Evolutionary conservation across 2,888 invertebrate genomes (phyloP).

Genomic region (Calliphora vomitoria): DNA sequence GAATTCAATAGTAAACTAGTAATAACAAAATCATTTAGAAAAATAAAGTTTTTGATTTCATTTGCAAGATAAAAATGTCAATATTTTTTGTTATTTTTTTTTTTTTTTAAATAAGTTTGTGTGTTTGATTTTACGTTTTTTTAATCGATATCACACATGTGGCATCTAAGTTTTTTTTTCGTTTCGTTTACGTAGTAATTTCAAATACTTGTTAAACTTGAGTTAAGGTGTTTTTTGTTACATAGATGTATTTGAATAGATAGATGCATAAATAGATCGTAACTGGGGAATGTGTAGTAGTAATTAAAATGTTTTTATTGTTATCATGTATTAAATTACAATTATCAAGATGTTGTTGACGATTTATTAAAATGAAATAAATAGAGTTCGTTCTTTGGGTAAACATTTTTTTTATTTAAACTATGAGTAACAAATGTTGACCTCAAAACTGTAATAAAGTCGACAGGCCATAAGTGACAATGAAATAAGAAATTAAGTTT

Average conservation of each 20-base stretch:
- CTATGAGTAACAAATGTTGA: neutral
- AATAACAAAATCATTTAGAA: slow-evolving; percentile 61
- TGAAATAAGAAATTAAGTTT: too few species aligned
- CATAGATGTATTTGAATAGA: neutral
- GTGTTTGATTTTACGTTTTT: slow-evolving; percentile 48
- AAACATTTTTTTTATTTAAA: neutral
- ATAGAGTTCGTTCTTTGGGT: neutral
- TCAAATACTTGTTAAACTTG: slow-evolving; percentile 58
- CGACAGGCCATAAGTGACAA: neutral
- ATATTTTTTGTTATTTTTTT: slow-evolving; percentile 52
- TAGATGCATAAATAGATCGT: slow-evolving; percentile 27
- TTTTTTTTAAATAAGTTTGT: slow-evolving; percentile 28
- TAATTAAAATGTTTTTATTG: slow-evolving; percentile 56
- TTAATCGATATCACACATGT: slow-evolving; percentile 65
- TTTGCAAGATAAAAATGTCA: slow-evolving; percentile 65
- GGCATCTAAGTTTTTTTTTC: slow-evolving; percentile 33
- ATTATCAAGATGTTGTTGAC: slow-evolving; percentile 16
- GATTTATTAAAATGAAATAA: slow-evolving; percentile 7
- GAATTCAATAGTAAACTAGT: neutral
- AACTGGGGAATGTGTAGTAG: slow-evolving; percentile 34
- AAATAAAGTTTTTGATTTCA: slow-evolving; percentile 67
- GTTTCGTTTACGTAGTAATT: slow-evolving; percentile 39
- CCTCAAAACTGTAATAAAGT: neutral
- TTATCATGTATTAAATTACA: slow-evolving; percentile 44
- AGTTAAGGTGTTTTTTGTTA: slow-evolving; percentile 19